These are phyloP conservation scores for Podarcis siculus DNA, from an alignment of 2,797 vertebrate species.

Conservation along the genomic window DNA sequence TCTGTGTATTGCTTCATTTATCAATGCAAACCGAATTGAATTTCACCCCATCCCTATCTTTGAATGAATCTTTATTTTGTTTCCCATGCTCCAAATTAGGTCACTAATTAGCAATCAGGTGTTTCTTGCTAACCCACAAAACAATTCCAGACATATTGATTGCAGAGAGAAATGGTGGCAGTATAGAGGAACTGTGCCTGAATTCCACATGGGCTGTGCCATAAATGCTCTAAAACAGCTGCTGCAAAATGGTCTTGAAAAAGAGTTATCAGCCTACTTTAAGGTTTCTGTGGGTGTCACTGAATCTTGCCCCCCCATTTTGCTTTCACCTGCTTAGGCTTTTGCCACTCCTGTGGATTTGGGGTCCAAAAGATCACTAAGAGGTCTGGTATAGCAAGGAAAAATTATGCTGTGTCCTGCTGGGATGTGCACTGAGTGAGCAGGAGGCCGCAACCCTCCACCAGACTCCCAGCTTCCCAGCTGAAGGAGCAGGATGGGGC, in stretches of 20 bases:
- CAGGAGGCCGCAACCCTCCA: not conserved
- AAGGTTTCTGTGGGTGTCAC: not conserved
- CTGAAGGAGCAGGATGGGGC: not conserved
- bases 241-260: not conserved
- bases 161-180: not conserved
- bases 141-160: not conserved
- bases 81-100: not conserved
- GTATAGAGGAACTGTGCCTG: not conserved
- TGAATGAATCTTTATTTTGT: not conserved
- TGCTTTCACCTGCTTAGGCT: not conserved
- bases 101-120: not conserved
- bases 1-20: no score
- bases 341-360: not conserved
- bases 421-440: not conserved
- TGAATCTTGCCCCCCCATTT: not conserved
- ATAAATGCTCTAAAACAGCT: not conserved
- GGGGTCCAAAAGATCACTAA: not conserved
- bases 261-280: not conserved
- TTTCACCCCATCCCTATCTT: not conserved
- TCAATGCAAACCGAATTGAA: no score
- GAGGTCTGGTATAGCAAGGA: not conserved
- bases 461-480: not conserved
- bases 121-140: not conserved
- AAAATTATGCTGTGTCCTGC: not conserved
- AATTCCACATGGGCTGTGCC: not conserved